Evolutionary conservation across 2,888 invertebrate species (phyloP).

Genomic region (Crocallis elinguaria): DNA sequence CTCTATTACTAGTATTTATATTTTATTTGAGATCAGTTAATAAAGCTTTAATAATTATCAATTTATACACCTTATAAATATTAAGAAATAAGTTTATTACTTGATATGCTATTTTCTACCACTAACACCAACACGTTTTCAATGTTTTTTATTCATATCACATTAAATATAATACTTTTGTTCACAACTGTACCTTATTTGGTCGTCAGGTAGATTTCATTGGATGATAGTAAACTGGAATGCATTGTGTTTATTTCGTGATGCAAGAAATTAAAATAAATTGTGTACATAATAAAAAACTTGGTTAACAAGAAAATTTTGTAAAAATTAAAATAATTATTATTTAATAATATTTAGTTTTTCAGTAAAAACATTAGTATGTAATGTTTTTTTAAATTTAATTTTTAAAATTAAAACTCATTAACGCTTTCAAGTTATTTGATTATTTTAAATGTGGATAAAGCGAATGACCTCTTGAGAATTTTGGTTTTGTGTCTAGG

Average conservation of each 20-base stretch:
- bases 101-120: slow-evolving; percentile 64
- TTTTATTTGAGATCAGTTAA: slow-evolving; percentile 15
- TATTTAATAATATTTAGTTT: too few species aligned
- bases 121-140: slow-evolving; percentile 47
- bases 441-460: too few species aligned
- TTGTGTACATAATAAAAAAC: too few species aligned
- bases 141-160: slow-evolving; percentile 51
- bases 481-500: too few species aligned
- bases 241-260: slow-evolving; percentile 14
- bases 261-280: background rate
- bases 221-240: slow-evolving; percentile 11
- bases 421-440: too few species aligned
- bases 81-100: slow-evolving; percentile 34
- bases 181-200: slow-evolving; percentile 49
- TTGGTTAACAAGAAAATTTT: too few species aligned
- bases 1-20: background rate
- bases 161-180: slow-evolving; percentile 45
- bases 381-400: too few species aligned
- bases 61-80: slow-evolving; percentile 20
- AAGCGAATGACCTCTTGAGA: too few species aligned
- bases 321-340: too few species aligned
- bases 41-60: slow-evolving; percentile 28
- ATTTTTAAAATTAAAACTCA: too few species aligned
- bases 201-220: slow-evolving; percentile 62
- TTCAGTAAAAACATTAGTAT: too few species aligned